Base-by-base conservation (phyloP, 1,140 invertebrate genomes). In the Drosophila pallidifrons region DNA sequence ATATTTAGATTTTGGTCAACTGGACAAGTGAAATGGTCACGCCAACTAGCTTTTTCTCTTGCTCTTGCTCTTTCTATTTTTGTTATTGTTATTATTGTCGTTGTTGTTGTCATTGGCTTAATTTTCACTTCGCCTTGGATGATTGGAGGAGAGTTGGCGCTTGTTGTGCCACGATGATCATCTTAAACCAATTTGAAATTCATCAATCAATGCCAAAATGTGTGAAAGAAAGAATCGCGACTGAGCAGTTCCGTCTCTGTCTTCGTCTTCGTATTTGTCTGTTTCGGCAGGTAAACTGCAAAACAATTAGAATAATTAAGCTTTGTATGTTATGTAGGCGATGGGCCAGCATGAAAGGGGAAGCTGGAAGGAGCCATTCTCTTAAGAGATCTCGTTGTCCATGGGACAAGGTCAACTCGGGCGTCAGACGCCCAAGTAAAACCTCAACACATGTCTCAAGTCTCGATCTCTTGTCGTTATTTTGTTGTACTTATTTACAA, bases 281-380 rank as follows among this genome's bases (percentile, higher is more conserved):
- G 35, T 30, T 66, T 60, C 61, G 20, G 35, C 54, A 52, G 49
- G 71, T 61, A 61, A 65, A 72, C 69, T 51, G 45, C 32, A 57
- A 73, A 80, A 60, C 74, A 81, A 82, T 82, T 82, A 77, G 80
- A 82, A 82, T 81, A 81, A 82, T 82, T 81, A 81, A 81, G 30
- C 20, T 38, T 25, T 25, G 20, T 25, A 25, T 25, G 20, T 25
- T 25, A 25, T 25, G 20, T 25, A 25, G 20, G 20, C 20, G 20
- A 25, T 25, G 20, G 20, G 20, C 20, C 20, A 35, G 46, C 45
- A 15, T 38, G 10, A 7, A 10, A n/a, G 13, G 49, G 28, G 13
- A 5, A 5, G 32, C 7, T 11, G 30, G 30, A 20, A 51, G 55
- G 10, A 10, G 35, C 2, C 35, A 38, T 32, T 5, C 30, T 32